Base-by-base conservation (phyloP, 2,888 invertebrate genomes). In the Apamea sordens region DNA sequence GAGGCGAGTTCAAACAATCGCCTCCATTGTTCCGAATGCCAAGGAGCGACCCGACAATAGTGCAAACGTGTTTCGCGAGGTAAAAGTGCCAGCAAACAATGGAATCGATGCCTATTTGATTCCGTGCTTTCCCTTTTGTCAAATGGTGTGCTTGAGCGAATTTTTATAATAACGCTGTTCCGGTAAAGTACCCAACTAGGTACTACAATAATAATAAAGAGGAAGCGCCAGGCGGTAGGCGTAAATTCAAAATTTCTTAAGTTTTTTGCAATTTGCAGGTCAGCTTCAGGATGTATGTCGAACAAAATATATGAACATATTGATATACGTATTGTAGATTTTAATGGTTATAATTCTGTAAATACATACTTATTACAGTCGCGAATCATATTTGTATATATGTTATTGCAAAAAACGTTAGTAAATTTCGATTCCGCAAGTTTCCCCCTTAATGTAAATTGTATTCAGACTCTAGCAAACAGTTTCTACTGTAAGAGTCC, bases 101-200 rank as follows among this genome's bases (percentile, higher is more conserved):
- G 89, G 91, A 88, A 84, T 89, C 90, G 91, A 93, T 92, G 92
- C 92, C 91, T 92, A 92, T 93, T 94, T 92, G 92, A 94, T 94
- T 93, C 92, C 89, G 88, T 92, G 94, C 95, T 95, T 95, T 95
- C 95, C 94, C 94, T 95, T 95, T 93, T 93, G 90, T 90, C 88
- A 79, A 85, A 83, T 87, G 59, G 83, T 89, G 88, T 91, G 91
- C 92, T 93, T 91, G 89, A 90, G 90, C 90, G 90, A 91, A 92
- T 92, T 92, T 90, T 90, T 90, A 91, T 91, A 91, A 92, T 90
- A 90, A 86, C 83, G 36, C 76, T 80, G 90, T 90, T 91, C 89
- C 90, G 90, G 90, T 87, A 88, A 88, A 86, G 88, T 89, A 89
- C 90, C 88, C 89, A 89, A 86, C 73, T 79, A 84, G 85, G 86